Evolutionary conservation across 1,140 invertebrate genomes (phyloP).

Genomic region (Periplaneta americana): DNA sequence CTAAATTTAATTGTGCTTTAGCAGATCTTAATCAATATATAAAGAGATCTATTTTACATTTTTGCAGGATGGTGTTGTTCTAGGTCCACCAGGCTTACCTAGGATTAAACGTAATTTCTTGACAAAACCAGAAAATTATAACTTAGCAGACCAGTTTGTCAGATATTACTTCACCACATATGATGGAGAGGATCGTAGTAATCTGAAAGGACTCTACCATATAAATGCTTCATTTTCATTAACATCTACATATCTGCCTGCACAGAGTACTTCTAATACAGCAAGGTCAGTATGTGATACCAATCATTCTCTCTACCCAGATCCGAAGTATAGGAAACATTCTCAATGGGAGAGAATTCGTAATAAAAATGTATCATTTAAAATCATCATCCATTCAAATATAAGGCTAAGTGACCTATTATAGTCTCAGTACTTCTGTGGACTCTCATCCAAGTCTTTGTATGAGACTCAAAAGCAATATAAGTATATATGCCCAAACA

Average conservation of each 20-base stretch:
- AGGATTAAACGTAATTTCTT: constrained; percentile 1
- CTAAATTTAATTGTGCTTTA: too few species aligned
- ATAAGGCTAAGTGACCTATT: too few species aligned
- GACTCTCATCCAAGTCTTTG: too few species aligned
- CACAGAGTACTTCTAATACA: constrained; percentile 5
- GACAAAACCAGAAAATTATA: not conserved
- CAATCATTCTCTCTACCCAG: too few species aligned
- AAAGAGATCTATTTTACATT: not conserved
- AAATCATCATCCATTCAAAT: too few species aligned
- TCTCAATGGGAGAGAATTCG: too few species aligned
- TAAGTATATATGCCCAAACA: too few species aligned
- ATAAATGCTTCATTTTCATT: constrained; percentile 38
- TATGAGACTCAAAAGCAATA: too few species aligned
- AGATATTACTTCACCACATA: constrained; percentile 38
- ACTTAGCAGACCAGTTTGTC: constrained; percentile 38
- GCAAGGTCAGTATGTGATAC: constrained; percentile 4
- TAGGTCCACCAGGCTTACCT: not conserved
- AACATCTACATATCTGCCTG: constrained; percentile 25
- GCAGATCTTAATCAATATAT: too few species aligned
- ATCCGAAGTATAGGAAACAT: too few species aligned
- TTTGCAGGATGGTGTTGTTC: constrained; percentile 10
- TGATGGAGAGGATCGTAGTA: constrained; percentile 36
- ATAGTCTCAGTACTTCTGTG: too few species aligned
- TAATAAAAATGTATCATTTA: too few species aligned
- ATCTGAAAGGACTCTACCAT: constrained; percentile 39